Conservation (phyloP, 2,797 vertebrate genomes). For the Pseudochirops cupreus region DNA sequence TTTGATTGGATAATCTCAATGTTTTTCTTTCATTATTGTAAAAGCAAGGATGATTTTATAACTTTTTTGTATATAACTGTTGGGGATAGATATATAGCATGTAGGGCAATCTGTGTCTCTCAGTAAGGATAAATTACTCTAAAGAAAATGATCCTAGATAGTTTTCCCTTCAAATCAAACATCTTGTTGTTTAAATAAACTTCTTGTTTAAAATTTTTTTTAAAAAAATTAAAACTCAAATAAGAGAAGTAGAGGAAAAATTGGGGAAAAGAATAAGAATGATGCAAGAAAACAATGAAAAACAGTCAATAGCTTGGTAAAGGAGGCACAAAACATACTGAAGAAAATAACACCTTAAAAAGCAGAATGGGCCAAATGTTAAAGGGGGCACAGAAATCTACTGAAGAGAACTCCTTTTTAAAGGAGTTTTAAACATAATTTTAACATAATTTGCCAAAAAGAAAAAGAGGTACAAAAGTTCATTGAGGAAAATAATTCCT, state of each 20-base stretch:
- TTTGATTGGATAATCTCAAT: no score
- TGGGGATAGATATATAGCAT: no score
- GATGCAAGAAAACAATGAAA: background rate
- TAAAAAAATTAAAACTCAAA: background rate
- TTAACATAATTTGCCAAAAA: background rate
- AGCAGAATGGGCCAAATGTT: background rate
- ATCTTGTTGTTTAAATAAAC: no score
- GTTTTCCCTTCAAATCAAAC: no score
- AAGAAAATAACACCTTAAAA: background rate
- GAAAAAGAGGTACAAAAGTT: background rate
- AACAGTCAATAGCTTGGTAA: background rate
- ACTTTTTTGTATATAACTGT: no score
- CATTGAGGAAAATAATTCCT: background rate
- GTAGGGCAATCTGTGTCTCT: no score
- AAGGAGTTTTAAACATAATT: no score
- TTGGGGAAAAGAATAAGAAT: background rate
- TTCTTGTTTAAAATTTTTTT: background rate
- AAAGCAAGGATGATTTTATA: no score
- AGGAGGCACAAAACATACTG: background rate
- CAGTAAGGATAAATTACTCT: no score
- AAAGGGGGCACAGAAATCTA: background rate
- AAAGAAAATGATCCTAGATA: no score
- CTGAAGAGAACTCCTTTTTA: background rate
- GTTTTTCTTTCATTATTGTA: no score
- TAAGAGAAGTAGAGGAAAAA: background rate